Base-by-base conservation (phyloP, 2,888 invertebrate species). In the Strigamia crassipes region DNA sequence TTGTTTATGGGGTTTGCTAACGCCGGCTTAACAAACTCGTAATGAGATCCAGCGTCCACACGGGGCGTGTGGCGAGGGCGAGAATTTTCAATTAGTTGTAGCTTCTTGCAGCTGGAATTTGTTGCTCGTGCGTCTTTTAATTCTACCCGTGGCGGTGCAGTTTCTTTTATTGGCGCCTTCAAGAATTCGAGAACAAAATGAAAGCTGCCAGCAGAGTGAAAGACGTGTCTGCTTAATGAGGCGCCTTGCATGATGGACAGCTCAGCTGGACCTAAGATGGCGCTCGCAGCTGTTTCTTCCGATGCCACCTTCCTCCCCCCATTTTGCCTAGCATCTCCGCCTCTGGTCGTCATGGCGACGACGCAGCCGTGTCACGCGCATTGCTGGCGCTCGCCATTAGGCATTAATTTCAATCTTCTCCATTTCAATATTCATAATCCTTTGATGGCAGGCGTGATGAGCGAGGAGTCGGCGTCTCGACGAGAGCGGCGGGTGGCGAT, bases 371-470 rank as follows among this genome's bases (percentile, higher is more conserved):
- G 56, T 18, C 56, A 56, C 56, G 56, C 56, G 56, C 56, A 56
- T 56, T 56, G 56, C 56, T 56, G 79, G 79, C 79, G 79, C 79
- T 79, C 79, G 79, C 51, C 51, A 56, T 31, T 46, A 56, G 21
- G 80, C 80, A 80, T 80, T 80, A 80, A 80, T 80, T 80, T 80
- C 80, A 80, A 80, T 80, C 46, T 80, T 80, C 38, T 31, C 38
- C 51, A 80, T 80, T 80, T 80, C 80, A 80, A 80, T 80, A 80
- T 80, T 80, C 80, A 31, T 80, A 80, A 80, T 46, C 80, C 80
- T 56, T 27, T 27, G 56, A 42, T 79, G 46, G 80, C 23, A 23
- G 56, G 23, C 31, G 80, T 27, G 80, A 51, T 27, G 56, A 27
- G 38, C 12, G 80, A 27, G 80, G 56, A 46, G 27, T 27, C 31